Evolutionary conservation across 2,797 vertebrate species (phyloP).

Genomic region (Chelidonichthys spinosus): DNA sequence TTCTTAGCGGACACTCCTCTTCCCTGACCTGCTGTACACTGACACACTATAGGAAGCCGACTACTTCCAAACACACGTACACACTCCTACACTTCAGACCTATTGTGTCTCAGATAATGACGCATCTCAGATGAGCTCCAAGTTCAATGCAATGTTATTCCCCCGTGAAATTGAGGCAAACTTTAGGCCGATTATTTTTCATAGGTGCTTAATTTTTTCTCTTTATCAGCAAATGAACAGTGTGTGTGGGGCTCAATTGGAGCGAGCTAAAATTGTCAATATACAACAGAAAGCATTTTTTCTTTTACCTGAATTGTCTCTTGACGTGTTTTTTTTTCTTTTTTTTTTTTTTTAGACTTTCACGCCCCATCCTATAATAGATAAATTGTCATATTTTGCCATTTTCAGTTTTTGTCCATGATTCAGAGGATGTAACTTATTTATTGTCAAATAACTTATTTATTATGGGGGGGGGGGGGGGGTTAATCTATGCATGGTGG

Average conservation of each 20-base stretch:
- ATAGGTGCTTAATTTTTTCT: background rate
- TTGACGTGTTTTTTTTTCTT: background rate
- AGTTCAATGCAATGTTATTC: slow-evolving; percentile 37
- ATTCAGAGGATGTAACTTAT: background rate
- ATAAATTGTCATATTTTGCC: background rate
- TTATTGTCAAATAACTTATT: background rate
- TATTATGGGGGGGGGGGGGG: too few species aligned
- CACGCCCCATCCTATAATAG: background rate
- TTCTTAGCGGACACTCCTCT: slow-evolving; percentile 26
- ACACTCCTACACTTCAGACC: slow-evolving; percentile 33
- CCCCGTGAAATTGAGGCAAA: background rate
- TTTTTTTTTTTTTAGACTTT: background rate
- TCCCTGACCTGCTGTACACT: slow-evolving; percentile 48
- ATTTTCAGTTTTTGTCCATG: background rate
- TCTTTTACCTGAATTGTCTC: background rate
- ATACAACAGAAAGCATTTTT: too few species aligned
- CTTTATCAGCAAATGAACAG: background rate
- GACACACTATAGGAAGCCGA: slow-evolving; percentile 40
- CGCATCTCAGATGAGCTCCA: slow-evolving; percentile 35
- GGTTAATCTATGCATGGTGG: background rate
- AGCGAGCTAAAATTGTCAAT: too few species aligned
- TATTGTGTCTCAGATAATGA: slow-evolving; percentile 45
- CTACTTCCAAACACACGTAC: slow-evolving; percentile 16
- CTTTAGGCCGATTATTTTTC: background rate
- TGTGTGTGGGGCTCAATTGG: too few species aligned